Conservation (phyloP, 1,140 invertebrate species). For the Contarinia nasturtii region DNA sequence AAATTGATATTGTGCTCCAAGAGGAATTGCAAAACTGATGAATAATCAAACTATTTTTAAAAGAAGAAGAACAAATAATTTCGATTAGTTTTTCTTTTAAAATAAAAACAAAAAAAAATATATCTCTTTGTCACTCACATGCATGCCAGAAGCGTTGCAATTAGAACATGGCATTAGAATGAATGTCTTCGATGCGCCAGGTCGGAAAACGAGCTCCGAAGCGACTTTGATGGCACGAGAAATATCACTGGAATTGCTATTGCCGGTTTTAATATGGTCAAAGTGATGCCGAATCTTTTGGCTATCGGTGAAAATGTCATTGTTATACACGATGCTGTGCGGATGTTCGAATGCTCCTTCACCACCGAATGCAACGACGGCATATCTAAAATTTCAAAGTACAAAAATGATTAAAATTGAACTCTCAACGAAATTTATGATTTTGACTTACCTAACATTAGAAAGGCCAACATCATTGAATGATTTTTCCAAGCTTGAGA, state of each 20-base stretch:
- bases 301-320: constrained; percentile 40
- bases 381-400: constrained; percentile 35
- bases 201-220: constrained; percentile 54
- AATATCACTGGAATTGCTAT: constrained; percentile 35
- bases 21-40: constrained; percentile 53
- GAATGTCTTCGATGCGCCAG: constrained; percentile 67
- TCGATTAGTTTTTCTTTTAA: too few species aligned
- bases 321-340: constrained; percentile 42
- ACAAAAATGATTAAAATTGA: neutral
- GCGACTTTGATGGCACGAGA: constrained; percentile 57
- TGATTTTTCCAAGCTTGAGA: constrained; percentile 44
- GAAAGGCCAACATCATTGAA: constrained; percentile 35
- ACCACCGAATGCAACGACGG: constrained; percentile 64
- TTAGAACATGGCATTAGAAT: constrained; percentile 60
- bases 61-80: too few species aligned
- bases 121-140: constrained; percentile 32
- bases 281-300: constrained; percentile 37
- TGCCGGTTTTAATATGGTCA: constrained; percentile 36
- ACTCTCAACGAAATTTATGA: neutral
- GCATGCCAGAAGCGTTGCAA: constrained; percentile 45
- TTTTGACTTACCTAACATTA: constrained; percentile 38
- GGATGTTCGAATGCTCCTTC: constrained; percentile 46
- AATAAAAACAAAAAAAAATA: too few species aligned
- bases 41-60: constrained; percentile 66
- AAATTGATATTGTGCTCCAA: constrained; percentile 60